Conservation (phyloP, 2,797 vertebrate genomes). For the Malurus leucopterus region DNA sequence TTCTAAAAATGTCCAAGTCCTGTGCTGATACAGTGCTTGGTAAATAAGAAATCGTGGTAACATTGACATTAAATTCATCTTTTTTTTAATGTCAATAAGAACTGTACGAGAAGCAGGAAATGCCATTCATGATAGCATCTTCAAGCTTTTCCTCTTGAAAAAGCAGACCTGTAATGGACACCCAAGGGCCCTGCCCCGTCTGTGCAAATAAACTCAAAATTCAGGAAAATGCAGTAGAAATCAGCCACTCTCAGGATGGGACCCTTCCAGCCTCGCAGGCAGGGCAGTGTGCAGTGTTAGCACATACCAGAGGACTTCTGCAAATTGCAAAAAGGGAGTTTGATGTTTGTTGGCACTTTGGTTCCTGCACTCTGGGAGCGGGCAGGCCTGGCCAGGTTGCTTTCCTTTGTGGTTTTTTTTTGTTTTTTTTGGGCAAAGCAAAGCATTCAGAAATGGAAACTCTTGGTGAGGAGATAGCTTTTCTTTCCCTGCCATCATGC, state of each 20-base stretch:
- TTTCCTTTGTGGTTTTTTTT: neutral
- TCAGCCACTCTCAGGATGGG: neutral
- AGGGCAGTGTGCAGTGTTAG: neutral
- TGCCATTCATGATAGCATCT: slow-evolving; percentile 6
- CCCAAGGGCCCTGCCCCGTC: neutral
- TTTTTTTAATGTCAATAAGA: neutral
- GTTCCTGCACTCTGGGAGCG: neutral
- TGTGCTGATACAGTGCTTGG: neutral
- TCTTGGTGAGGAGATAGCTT: neutral
- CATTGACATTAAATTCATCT: neutral
- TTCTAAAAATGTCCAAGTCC: neutral
- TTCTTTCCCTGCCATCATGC: neutral
- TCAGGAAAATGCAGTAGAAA: neutral
- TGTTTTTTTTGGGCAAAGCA: neutral
- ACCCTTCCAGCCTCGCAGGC: neutral
- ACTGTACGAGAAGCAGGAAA: neutral
- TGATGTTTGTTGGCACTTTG: neutral
- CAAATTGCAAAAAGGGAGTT: neutral
- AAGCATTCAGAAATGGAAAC: slow-evolving; percentile 4
- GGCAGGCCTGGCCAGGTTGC: neutral
- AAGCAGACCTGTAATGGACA: neutral
- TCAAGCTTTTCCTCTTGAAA: slow-evolving; percentile 18
- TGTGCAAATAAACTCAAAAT: neutral
- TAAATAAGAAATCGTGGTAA: neutral
- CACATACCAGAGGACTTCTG: neutral